Evolutionary conservation across 2,888 invertebrate species (phyloP).

Genomic region (Chirona hameri): DNA sequence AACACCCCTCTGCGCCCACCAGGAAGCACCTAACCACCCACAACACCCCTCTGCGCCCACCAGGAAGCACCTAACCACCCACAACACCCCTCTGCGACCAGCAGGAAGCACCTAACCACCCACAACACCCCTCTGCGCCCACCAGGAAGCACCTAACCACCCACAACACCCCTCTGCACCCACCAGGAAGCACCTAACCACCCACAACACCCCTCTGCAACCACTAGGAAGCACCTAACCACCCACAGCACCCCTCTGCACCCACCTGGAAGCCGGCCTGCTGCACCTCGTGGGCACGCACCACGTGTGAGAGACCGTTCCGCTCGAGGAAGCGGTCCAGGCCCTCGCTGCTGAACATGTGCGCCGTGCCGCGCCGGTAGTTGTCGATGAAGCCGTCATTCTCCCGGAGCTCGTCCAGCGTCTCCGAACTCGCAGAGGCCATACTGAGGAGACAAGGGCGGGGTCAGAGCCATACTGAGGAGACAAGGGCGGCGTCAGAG

Average conservation of each 20-base stretch:
- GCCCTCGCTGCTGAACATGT: constrained; percentile 66
- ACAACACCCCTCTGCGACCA: too few species aligned
- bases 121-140: too few species aligned
- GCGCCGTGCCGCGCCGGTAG: constrained; percentile 64
- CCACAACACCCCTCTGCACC: too few species aligned
- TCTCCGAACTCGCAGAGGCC: constrained; percentile 33
- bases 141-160: too few species aligned
- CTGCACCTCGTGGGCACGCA: constrained; percentile 70
- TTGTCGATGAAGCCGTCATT: constrained; percentile 63
- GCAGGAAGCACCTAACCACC: too few species aligned
- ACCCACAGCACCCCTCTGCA: not conserved
- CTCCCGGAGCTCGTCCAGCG: constrained; percentile 34
- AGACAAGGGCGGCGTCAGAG: too few species aligned
- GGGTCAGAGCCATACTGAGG: constrained; percentile 32
- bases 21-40: too few species aligned
- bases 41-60: too few species aligned
- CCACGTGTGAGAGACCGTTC: constrained; percentile 65
- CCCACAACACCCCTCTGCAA: not conserved
- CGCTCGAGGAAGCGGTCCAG: constrained; percentile 61
- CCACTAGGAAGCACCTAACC: not conserved
- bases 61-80: too few species aligned
- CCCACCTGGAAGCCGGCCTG: constrained; percentile 65
- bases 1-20: too few species aligned
- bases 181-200: too few species aligned
- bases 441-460: constrained; percentile 27